These are phyloP conservation scores for Zelostemma sp. DNA, from an alignment of 1,140 invertebrate genomes.

Conservation along the genomic window DNA sequence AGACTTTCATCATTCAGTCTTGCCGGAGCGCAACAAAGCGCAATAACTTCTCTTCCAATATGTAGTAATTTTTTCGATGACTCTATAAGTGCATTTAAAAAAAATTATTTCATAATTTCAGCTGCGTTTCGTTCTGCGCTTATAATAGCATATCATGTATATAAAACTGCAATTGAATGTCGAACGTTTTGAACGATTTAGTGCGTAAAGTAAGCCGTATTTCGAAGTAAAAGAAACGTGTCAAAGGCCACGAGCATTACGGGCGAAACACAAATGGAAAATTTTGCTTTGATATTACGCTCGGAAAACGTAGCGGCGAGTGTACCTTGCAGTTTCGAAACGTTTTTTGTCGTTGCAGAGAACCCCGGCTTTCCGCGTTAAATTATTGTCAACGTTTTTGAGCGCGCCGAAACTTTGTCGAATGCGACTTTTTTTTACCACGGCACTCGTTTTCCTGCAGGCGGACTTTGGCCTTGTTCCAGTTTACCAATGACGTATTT, in stretches of 20 bases:
- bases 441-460: not conserved
- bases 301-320: slow-evolving; percentile 45
- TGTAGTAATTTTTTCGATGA: too few relatives aligned
- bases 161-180: slow-evolving; percentile 45
- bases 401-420: slow-evolving; percentile 36
- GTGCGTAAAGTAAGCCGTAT: slow-evolving; percentile 39
- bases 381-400: slow-evolving; percentile 40
- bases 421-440: slow-evolving; percentile 3
- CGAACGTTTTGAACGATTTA: slow-evolving; percentile 19
- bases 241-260: slow-evolving; percentile 47
- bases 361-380: slow-evolving; percentile 42
- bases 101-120: too few relatives aligned
- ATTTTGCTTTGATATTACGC: slow-evolving; percentile 46
- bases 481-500: not conserved
- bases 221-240: slow-evolving; percentile 47
- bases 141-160: too few relatives aligned
- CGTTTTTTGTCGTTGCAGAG: slow-evolving; percentile 37
- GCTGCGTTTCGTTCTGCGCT: too few relatives aligned
- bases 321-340: slow-evolving; percentile 42
- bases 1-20: too few relatives aligned
- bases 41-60: too few relatives aligned
- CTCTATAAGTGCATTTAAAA: too few relatives aligned
- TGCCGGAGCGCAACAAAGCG: too few relatives aligned
- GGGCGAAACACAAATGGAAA: slow-evolving; percentile 48
- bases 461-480: not conserved